A percentile compares a stretch with the other conserved stretches of the same genome.
These are phyloP conservation scores for Pseudococcus jackbeardsleyi DNA, from an alignment of 2,888 invertebrate species.

Conservation along the genomic window DNA sequence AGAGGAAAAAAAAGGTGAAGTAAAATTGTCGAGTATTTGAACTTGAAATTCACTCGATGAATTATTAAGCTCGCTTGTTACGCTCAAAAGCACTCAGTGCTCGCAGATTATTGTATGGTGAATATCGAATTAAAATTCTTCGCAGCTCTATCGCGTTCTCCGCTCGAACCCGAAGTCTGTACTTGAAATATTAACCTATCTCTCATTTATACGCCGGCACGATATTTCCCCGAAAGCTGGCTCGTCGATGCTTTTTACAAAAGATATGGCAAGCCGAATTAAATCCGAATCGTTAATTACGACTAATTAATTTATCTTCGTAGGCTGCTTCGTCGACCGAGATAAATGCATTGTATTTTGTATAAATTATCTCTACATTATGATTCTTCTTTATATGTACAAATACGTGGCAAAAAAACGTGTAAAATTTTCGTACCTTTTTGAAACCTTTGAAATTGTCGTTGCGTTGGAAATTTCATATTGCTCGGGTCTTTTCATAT, in stretches of 20 bases:
- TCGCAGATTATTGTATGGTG: constrained; percentile 18
- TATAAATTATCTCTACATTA: neutral
- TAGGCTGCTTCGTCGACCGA: neutral
- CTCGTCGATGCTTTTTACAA: constrained; percentile 6
- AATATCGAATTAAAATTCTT: constrained; percentile 46
- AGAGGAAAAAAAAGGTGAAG: neutral
- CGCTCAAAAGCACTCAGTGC: constrained; percentile 1
- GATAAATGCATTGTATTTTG: neutral
- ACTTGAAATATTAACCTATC: constrained; percentile 36
- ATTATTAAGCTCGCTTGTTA: constrained; percentile 23
- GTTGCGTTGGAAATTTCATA: neutral
- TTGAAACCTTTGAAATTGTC: neutral
- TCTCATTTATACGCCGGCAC: neutral
- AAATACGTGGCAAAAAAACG: neutral
- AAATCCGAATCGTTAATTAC: constrained; percentile 41
- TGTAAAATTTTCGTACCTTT: neutral
- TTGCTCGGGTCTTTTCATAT: too few species aligned
- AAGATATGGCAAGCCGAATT: neutral
- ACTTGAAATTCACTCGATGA: constrained; percentile 36
- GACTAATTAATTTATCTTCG: constrained; percentile 1
- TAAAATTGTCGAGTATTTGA: constrained; percentile 17
- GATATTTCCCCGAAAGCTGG: neutral
- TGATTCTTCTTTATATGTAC: neutral
- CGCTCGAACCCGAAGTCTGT: neutral
- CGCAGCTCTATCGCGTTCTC: neutral